Percentiles rank a stretch among this genome's conserved stretches.
phyloP scores from a whole-genome alignment of 2,113 vertebrate genomes.

The Sterrhoptilus dennistouni region DNA sequence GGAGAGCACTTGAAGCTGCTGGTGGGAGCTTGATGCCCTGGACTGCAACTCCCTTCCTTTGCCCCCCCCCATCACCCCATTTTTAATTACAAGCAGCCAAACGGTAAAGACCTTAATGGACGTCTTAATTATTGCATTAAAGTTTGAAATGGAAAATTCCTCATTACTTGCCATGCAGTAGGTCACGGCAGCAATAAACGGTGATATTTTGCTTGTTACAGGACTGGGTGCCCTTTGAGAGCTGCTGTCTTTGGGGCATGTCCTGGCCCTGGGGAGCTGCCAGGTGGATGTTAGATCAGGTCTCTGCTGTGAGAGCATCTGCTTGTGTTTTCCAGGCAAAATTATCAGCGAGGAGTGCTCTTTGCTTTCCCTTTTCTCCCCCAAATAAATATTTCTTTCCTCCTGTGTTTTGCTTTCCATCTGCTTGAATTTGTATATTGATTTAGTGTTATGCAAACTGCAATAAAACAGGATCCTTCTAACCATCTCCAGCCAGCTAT shows the following conservation, averaged over 20 bases:
- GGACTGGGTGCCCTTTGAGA: constrained; percentile 35
- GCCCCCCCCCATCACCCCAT: fast-evolving
- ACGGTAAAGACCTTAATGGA: constrained; percentile 58
- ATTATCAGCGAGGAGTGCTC: not conserved
- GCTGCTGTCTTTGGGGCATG: constrained; percentile 11
- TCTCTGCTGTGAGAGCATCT: constrained; percentile 39
- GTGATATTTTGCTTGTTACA: constrained; percentile 15
- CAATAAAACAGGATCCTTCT: not conserved
- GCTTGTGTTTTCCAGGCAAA: not conserved
- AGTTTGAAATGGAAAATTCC: constrained; percentile 64
- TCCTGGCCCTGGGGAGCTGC: constrained; percentile 12
- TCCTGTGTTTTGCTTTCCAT: constrained; percentile 22
- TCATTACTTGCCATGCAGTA: constrained; percentile 28
- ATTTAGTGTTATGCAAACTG: constrained; percentile 39
- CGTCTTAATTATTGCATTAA: constrained; percentile 64
- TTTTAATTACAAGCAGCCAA: constrained; percentile 57
- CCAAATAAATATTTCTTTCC: not conserved
- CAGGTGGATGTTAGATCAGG: not conserved
- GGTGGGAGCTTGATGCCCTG: not conserved
- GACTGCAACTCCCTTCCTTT: not conserved
- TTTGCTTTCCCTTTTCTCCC: not conserved
- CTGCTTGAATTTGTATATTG: constrained; percentile 32
- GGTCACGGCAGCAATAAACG: constrained; percentile 41
- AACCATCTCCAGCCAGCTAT: not conserved
- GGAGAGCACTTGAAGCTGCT: not conserved